Conservation (phyloP, 2,113 vertebrate species). For the Pyrgilauda ruficollis region DNA sequence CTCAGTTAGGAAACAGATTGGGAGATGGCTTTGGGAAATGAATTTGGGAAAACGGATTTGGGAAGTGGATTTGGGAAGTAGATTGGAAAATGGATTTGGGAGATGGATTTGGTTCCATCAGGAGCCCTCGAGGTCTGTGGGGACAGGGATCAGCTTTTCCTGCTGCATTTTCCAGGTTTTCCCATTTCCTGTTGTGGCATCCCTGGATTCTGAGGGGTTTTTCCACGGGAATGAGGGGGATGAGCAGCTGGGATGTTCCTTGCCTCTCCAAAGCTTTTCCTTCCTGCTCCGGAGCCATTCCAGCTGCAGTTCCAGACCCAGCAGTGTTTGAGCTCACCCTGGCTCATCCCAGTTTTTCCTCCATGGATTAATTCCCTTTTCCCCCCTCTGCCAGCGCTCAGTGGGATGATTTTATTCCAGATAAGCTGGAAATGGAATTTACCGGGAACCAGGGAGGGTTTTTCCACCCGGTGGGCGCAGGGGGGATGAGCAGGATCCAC, state of each 20-base stretch:
- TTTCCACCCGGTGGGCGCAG: neutral
- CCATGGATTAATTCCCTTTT: neutral
- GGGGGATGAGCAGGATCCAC: neutral
- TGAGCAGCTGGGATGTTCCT: neutral
- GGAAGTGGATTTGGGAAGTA: neutral
- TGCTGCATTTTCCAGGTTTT: neutral
- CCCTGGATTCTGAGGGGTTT: fast-evolving
- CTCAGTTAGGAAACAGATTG: neutral
- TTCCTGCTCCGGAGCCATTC: neutral
- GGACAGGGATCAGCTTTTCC: neutral
- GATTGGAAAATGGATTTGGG: neutral
- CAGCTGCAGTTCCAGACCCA: neutral
- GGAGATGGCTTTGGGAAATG: too few species aligned
- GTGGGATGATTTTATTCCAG: neutral
- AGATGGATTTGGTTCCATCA: neutral
- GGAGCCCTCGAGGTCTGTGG: neutral
- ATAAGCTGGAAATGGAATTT: neutral
- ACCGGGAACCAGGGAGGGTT: neutral
- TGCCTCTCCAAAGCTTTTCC: neutral
- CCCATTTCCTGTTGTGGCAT: neutral
- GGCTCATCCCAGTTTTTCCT: neutral
- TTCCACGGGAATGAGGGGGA: neutral
- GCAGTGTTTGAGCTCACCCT: neutral
- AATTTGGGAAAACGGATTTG: neutral
- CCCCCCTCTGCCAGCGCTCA: neutral